phyloP scores from a whole-genome alignment of 2,888 invertebrate species.

The Coelopa pilipes region DNA sequence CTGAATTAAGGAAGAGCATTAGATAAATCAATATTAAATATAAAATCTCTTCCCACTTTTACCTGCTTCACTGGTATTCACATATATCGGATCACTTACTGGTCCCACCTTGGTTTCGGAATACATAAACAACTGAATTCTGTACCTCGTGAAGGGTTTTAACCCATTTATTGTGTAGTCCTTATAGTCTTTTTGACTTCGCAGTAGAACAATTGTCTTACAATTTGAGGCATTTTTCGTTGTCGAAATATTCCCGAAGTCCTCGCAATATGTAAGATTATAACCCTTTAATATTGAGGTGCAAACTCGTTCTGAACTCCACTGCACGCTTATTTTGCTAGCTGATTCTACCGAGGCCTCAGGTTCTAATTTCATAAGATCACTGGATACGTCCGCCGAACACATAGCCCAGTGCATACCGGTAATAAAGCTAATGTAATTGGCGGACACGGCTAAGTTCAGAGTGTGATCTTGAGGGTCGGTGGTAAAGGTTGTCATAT shows the following conservation, averaged over 20 bases:
- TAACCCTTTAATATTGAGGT: constrained; percentile 78
- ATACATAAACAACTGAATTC: constrained; percentile 74
- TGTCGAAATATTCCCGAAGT: constrained; percentile 56
- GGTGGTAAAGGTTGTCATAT: constrained; percentile 56
- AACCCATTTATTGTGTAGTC: constrained; percentile 70
- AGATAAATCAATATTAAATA: not conserved
- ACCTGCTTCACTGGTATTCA: constrained; percentile 77
- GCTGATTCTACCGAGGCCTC: constrained; percentile 44
- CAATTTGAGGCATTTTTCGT: not conserved
- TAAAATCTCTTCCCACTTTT: constrained; percentile 43
- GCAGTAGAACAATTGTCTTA: constrained; percentile 30
- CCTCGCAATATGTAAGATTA: constrained; percentile 78
- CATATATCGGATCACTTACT: constrained; percentile 70
- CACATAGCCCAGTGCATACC: constrained; percentile 88
- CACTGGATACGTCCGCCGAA: constrained; percentile 47
- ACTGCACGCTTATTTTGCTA: constrained; percentile 71
- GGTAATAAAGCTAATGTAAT: constrained; percentile 75
- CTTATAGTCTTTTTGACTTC: constrained; percentile 32
- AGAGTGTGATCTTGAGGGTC: constrained; percentile 70
- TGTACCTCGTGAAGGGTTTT: constrained; percentile 80
- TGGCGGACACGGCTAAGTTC: constrained; percentile 81
- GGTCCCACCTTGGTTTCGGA: constrained; percentile 69
- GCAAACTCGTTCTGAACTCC: constrained; percentile 81
- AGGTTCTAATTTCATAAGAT: constrained; percentile 49
- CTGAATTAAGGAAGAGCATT: constrained; percentile 55